Conservation (phyloP, 2,797 vertebrate genomes). For the Australoheros facetus region DNA sequence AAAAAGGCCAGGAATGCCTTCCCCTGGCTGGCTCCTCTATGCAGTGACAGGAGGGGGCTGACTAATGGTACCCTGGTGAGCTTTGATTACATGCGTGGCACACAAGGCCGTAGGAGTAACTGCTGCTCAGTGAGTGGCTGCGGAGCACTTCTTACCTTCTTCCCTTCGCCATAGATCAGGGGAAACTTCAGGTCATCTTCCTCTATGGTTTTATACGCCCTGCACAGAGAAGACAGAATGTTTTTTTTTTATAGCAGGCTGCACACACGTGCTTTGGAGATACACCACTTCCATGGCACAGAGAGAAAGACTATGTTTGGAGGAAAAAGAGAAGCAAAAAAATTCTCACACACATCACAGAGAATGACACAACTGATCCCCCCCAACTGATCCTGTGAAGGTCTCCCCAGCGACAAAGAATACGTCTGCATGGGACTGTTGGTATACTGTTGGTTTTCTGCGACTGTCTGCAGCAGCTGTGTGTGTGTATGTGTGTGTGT, state of each 20-base stretch:
- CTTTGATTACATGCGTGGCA: conserved; percentile 54
- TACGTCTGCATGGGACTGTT: conserved; percentile 10
- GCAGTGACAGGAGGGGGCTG: conserved; percentile 11
- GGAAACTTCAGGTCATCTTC: conserved; percentile 99
- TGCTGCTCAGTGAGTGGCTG: conserved; percentile 24
- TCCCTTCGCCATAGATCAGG: conserved; percentile 98
- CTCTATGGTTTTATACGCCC: conserved; percentile 98
- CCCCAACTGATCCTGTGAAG: conserved; percentile 28
- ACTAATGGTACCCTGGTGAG: conserved; percentile 46
- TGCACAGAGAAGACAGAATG: conserved; percentile 72
- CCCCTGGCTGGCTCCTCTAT: conserved; percentile 19
- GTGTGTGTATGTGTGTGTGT: conserved; percentile 2
- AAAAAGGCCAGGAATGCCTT: conserved; percentile 32
- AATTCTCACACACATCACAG: conserved; percentile 28
- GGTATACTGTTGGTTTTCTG: conserved; percentile 23
- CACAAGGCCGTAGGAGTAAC: conserved; percentile 47
- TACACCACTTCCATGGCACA: conserved; percentile 13
- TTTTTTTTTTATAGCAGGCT: conserved; percentile 32
- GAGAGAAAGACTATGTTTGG: conserved; percentile 9
- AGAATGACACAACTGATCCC: conserved; percentile 6
- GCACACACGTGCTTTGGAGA: conserved; percentile 39
- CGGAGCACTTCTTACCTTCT: conserved; percentile 87
- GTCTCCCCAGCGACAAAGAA: conserved; percentile 33
- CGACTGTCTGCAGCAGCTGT: conserved; percentile 1
- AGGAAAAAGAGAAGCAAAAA: background rate